Evolutionary conservation across 2,888 invertebrate species (phyloP).

Genomic region (Pachliopta kotzebuea): DNA sequence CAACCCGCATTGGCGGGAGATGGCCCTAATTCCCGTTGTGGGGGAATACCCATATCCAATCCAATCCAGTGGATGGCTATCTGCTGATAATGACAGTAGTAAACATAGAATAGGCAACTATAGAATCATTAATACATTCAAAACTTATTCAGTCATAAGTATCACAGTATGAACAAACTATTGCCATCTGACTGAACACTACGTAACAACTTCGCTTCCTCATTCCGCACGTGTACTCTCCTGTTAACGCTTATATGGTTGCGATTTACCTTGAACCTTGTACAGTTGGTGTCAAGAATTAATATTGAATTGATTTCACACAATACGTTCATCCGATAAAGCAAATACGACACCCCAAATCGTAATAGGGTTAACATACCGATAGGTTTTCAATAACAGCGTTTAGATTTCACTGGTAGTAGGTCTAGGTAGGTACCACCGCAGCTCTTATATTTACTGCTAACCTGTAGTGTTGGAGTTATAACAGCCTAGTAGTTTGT

Average conservation of each 20-base stretch:
- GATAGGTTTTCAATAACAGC: no score
- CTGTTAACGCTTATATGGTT: background rate
- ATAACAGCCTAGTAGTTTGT: no score
- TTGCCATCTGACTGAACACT: background rate
- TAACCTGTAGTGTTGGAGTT: no score
- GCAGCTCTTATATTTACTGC: no score
- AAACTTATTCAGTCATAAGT: slow-evolving; percentile 1
- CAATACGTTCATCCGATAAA: slow-evolving; percentile 1
- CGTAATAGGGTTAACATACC: slow-evolving; percentile 9
- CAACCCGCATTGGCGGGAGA: no score
- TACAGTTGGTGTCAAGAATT: background rate
- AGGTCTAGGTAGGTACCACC: no score
- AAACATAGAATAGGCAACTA: no score
- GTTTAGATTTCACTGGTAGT: no score
- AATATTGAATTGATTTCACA: background rate
- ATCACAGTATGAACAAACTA: slow-evolving; percentile 10
- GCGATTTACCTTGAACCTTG: background rate
- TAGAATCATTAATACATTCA: background rate
- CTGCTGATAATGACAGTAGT: no score
- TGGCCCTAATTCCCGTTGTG: no score
- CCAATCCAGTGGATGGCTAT: no score
- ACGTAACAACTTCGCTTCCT: slow-evolving; percentile 14
- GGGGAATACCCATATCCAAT: no score
- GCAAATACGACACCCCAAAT: slow-evolving; percentile 7
- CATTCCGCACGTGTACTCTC: slow-evolving; percentile 23